Percentiles rank a stretch among this genome's conserved stretches.
Evolutionary conservation across 2,888 invertebrate species (phyloP).

Genomic region (Aphidius colemani): DNA sequence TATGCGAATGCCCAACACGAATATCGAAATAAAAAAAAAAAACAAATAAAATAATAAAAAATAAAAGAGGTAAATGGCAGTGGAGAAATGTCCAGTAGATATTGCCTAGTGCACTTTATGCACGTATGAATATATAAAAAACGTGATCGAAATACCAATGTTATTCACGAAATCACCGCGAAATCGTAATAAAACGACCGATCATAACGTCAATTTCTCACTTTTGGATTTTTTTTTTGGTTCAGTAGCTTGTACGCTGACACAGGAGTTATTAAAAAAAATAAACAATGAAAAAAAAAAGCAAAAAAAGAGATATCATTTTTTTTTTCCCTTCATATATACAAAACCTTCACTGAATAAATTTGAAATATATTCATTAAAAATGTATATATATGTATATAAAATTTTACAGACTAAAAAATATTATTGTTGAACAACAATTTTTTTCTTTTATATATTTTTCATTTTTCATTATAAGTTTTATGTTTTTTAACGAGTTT

Average conservation of each 20-base stretch:
- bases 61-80: background rate
- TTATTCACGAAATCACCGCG: slow-evolving; percentile 19
- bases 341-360: too few relatives aligned
- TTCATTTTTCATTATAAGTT: too few relatives aligned
- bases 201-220: slow-evolving; percentile 23
- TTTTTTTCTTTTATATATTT: too few relatives aligned
- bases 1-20: too few relatives aligned
- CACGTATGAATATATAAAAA: slow-evolving; percentile 45
- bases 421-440: too few relatives aligned
- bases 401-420: too few relatives aligned
- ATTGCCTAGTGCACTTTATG: slow-evolving; percentile 44
- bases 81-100: slow-evolving; percentile 26
- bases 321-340: background rate
- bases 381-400: too few relatives aligned
- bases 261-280: slow-evolving; percentile 4
- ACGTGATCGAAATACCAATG: slow-evolving; percentile 45
- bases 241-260: background rate
- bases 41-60: too few relatives aligned
- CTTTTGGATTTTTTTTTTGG: background rate
- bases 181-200: slow-evolving; percentile 22
- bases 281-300: background rate
- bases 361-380: too few relatives aligned
- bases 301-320: background rate
- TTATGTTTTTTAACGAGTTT: too few relatives aligned
- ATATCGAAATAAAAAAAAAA: background rate